These are phyloP conservation scores for Druon quercuslanigerum DNA, from an alignment of 1,140 invertebrate genomes.

Conservation along the genomic window DNA sequence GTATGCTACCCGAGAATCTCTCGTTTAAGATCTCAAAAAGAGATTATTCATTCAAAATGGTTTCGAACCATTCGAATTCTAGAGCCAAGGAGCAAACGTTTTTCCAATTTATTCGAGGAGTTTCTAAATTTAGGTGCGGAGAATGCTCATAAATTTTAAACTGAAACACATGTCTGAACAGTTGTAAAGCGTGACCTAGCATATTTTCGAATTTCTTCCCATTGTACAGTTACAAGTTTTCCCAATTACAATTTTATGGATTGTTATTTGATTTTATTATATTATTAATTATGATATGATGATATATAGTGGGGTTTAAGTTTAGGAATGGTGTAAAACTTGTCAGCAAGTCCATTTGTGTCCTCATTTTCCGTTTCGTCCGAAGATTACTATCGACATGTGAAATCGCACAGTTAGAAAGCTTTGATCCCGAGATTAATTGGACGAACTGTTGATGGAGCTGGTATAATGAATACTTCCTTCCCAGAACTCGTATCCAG, in stretches of 20 bases:
- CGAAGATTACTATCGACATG: slow-evolving; percentile 13
- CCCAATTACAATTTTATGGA: no score
- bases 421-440: slow-evolving; percentile 38
- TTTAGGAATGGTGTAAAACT: background rate
- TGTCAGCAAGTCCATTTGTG: background rate
- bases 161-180: background rate
- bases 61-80: slow-evolving; percentile 10
- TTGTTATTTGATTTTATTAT: no score
- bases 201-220: no score
- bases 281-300: no score
- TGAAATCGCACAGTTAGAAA: slow-evolving; percentile 29
- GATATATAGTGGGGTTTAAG: no score
- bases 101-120: slow-evolving; percentile 10
- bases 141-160: slow-evolving; percentile 26
- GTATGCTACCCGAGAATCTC: slow-evolving; percentile 15
- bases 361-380: slow-evolving; percentile 12
- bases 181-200: no score
- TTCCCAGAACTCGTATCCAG: slow-evolving; percentile 7
- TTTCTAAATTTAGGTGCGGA: slow-evolving; percentile 22
- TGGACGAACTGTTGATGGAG: slow-evolving; percentile 32
- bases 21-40: background rate
- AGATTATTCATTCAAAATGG: slow-evolving; percentile 26
- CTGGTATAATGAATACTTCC: background rate
- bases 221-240: no score
- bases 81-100: slow-evolving; percentile 6